A percentile compares a stretch with the other conserved stretches of the same genome.
Evolutionary conservation across 2,888 invertebrate species (phyloP).

Genomic region (Tenthredo notha): DNA sequence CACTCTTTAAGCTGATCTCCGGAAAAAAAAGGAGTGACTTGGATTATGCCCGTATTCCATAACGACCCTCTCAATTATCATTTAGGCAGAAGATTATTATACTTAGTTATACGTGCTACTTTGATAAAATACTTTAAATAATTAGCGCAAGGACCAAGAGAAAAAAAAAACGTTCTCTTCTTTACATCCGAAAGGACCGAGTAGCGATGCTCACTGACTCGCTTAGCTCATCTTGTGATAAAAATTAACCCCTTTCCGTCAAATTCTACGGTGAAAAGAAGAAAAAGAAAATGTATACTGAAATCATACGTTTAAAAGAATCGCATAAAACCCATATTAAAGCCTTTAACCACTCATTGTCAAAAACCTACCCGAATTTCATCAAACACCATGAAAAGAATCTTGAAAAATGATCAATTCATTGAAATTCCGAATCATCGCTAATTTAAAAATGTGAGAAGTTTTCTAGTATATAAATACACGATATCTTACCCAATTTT

Average conservation of each 20-base stretch:
- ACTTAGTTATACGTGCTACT: not conserved
- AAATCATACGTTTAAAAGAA: not conserved
- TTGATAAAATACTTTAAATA: not conserved
- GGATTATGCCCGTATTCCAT: constrained; percentile 12
- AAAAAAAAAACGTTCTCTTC: not conserved
- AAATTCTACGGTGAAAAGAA: not conserved
- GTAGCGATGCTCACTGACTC: not conserved
- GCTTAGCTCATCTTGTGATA: not conserved
- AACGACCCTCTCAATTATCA: constrained; percentile 16
- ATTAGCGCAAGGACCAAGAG: not conserved
- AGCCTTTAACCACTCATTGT: not conserved
- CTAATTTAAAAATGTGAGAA: not conserved
- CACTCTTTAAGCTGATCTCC: constrained; percentile 17
- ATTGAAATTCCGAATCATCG: not conserved
- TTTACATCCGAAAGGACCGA: not conserved
- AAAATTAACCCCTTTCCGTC: not conserved
- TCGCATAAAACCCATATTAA: not conserved
- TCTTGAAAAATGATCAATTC: not conserved
- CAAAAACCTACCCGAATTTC: not conserved
- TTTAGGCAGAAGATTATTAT: constrained; percentile 35
- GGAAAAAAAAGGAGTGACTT: not conserved
- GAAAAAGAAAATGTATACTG: not conserved
- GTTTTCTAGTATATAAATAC: not conserved
- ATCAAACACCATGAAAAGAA: not conserved
- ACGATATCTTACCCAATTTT: not conserved